Evolutionary conservation across 2,888 invertebrate genomes (phyloP).

Genomic region (Andrena haemorrhoa): DNA sequence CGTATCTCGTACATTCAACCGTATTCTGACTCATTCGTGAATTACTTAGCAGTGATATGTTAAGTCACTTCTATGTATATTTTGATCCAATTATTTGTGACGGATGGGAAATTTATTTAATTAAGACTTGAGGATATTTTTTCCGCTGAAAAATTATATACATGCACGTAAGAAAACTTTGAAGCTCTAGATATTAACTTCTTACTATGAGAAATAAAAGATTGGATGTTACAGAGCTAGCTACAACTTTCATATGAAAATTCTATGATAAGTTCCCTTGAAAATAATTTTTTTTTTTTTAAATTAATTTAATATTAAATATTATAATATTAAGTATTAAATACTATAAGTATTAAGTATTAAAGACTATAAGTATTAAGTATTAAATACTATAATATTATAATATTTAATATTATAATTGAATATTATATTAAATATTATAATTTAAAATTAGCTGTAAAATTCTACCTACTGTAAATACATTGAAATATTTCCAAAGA

Average conservation of each 20-base stretch:
- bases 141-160: not conserved
- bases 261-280: no score
- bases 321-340: no score
- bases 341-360: no score
- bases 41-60: conserved; percentile 11
- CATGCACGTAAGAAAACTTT: not conserved
- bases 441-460: no score
- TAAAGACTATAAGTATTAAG: no score
- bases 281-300: not conserved
- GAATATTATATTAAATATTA: no score
- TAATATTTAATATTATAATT: no score
- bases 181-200: not conserved
- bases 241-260: no score
- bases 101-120: not conserved
- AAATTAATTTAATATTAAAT: no score
- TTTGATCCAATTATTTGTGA: conserved; percentile 19
- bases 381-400: no score
- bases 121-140: no score
- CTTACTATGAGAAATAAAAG: not conserved
- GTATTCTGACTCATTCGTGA: not conserved
- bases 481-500: not conserved
- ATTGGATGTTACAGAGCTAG: not conserved
- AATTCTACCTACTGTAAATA: not conserved
- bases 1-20: conserved; percentile 15
- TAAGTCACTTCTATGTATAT: not conserved